A percentile compares a stretch with the other conserved stretches of the same genome.
phyloP scores from a whole-genome alignment of 2,888 invertebrate genomes.

The Bembecia ichneumoniformis region DNA sequence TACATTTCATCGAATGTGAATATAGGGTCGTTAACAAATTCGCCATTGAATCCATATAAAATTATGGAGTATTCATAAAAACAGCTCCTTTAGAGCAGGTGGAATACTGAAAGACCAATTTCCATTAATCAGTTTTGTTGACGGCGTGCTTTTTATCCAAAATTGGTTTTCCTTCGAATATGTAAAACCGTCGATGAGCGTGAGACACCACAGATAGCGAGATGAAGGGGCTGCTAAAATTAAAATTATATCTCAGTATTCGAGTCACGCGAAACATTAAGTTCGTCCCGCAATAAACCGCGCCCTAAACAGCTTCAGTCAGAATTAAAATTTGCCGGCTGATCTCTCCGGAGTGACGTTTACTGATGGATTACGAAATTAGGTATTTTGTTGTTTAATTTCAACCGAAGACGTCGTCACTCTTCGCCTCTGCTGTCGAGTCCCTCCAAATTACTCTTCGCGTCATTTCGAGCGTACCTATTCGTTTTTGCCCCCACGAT shows the following conservation, averaged over 20 bases:
- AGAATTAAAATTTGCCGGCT: constrained; percentile 70
- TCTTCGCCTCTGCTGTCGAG: constrained; percentile 1
- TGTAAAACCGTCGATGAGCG: constrained; percentile 49
- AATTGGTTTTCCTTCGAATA: constrained; percentile 62
- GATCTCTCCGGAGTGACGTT: constrained; percentile 54
- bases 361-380: constrained; percentile 61
- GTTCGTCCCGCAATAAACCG: constrained; percentile 62
- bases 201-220: constrained; percentile 41
- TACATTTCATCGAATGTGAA: background rate
- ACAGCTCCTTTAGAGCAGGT: constrained; percentile 28
- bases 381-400: constrained; percentile 25
- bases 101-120: constrained; percentile 54
- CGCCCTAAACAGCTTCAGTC: constrained; percentile 60
- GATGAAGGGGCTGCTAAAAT: constrained; percentile 49
- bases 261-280: constrained; percentile 71
- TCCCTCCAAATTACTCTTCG: constrained; percentile 14
- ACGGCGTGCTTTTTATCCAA: constrained; percentile 59
- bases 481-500: background rate
- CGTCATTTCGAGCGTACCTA: constrained; percentile 13
- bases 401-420: constrained; percentile 8
- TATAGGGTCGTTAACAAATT: background rate
- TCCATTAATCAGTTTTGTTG: constrained; percentile 59
- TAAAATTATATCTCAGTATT: constrained; percentile 68
- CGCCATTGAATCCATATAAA: background rate
- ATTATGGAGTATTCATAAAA: background rate